Base-by-base conservation (phyloP, 2,113 vertebrate species). In the Mixornis gularis region DNA sequence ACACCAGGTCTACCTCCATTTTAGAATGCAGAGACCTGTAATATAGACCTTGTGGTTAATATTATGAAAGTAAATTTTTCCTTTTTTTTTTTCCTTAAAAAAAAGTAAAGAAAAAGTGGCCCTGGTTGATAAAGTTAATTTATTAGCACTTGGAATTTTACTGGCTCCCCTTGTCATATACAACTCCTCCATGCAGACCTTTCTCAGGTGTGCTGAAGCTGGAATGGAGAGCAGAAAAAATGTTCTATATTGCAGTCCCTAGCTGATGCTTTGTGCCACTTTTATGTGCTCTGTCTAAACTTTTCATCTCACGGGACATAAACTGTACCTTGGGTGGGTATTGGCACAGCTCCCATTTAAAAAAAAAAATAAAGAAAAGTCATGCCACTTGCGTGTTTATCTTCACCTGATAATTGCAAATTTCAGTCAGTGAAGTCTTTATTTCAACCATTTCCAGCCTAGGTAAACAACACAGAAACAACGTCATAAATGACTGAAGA, bases 381-480 rank as follows among this genome's bases (percentile, higher is more conserved):
- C 48, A 69, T 85, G 69, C 92, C 41, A 87, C 29, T 88, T 86
- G 6, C 71, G 92, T 94, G 89, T 91, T 95, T 95, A 94, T 96
- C 96, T 84, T 95, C 85, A 86, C 90, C 95, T 96, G 91, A 77
- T 74, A 95, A 95, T 29, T 96, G 81, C 90, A 49, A 55, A 95
- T 96, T 94, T 95, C 93, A 89, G 93, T 93, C 92, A 96, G 82
- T 87, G 93, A 95, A 94, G 93, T 87, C 46, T 68, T 88, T 94
- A 83, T 93, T 89, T 94, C 96, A 97, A 97, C 97, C 95, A 97
- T 97, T 98, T 97, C 97, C 98, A 98, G 97, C 96, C 97, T 97
- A 96, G 85, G 93, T 95, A 95, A 98, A 97, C 90, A 96, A 97
- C 90, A 95, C 48, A 92, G 95, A 96, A 97, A 96, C 93, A 97